Evolutionary conservation across 2,888 invertebrate species (phyloP).

Genomic region (Copidosoma aretas): DNA sequence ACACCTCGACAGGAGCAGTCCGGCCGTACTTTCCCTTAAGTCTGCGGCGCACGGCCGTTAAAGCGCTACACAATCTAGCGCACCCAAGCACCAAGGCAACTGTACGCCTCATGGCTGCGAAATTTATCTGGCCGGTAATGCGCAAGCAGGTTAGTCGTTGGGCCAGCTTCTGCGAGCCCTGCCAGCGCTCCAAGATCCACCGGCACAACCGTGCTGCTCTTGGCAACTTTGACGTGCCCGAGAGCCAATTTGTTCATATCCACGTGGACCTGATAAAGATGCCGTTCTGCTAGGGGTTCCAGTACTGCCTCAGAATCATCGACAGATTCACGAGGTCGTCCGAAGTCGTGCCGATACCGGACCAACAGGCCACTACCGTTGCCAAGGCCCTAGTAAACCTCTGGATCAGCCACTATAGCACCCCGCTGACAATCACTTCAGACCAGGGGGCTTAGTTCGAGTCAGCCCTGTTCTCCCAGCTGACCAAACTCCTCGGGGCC

Average conservation of each 20-base stretch:
- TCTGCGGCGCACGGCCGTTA: constrained; percentile 41
- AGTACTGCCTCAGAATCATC: constrained; percentile 53
- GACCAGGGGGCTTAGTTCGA: too few species aligned
- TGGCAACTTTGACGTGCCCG: neutral
- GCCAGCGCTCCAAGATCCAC: constrained; percentile 54
- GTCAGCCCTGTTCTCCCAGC: too few species aligned
- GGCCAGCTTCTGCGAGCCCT: constrained; percentile 49
- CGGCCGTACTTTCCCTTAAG: constrained; percentile 43
- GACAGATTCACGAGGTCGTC: constrained; percentile 53
- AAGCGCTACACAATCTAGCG: constrained; percentile 39
- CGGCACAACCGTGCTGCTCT: constrained; percentile 43
- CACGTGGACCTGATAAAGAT: constrained; percentile 37
- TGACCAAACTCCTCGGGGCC: too few species aligned
- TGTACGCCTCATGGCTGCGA: neutral
- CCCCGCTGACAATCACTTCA: neutral
- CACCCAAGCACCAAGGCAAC: constrained; percentile 42
- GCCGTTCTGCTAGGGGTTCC: constrained; percentile 42
- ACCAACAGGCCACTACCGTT: constrained; percentile 51
- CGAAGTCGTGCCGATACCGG: constrained; percentile 49
- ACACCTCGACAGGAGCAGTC: constrained; percentile 32
- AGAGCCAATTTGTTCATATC: constrained; percentile 8
- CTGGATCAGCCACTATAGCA: too few species aligned
- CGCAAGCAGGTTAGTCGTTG: constrained; percentile 45
- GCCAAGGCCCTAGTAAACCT: constrained; percentile 32
- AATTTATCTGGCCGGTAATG: constrained; percentile 12